phyloP scores from a whole-genome alignment of 2,888 invertebrate genomes.

The Petrolisthes cinctipes region DNA sequence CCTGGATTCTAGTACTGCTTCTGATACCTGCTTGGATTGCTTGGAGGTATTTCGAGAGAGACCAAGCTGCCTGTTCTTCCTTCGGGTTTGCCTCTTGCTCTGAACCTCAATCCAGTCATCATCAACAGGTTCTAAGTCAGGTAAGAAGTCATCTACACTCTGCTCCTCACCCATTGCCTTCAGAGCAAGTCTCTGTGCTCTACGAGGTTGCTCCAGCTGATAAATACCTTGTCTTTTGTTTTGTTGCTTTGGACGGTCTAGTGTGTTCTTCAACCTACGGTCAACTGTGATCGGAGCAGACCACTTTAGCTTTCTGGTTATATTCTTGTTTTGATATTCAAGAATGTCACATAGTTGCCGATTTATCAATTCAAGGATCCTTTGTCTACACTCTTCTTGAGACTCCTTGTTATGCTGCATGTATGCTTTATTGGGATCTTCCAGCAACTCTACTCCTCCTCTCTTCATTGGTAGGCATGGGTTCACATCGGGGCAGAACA shows the following conservation, averaged over 20 bases:
- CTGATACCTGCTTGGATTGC: background rate
- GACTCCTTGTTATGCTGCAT: background rate
- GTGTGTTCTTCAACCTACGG: background rate
- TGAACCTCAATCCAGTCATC: background rate
- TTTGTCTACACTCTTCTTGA: background rate
- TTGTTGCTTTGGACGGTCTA: background rate
- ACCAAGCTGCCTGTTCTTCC: background rate
- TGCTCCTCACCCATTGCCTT: background rate
- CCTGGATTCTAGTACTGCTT: background rate
- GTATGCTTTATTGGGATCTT: background rate
- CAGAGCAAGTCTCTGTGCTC: background rate
- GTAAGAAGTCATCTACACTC: background rate
- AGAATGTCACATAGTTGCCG: background rate
- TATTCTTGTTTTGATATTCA: background rate
- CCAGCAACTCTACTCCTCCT: background rate
- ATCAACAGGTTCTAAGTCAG: background rate
- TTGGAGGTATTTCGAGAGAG: background rate
- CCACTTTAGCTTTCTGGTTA: background rate
- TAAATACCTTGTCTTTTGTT: background rate
- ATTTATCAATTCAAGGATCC: background rate
- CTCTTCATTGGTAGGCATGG: background rate
- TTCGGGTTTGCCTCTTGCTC: background rate
- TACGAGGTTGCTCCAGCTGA: slow-evolving; percentile 7
- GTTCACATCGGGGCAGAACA: slow-evolving; percentile 4
- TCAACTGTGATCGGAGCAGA: background rate